Conservation (phyloP, 2,113 vertebrate species). For the Alethe diademata region DNA sequence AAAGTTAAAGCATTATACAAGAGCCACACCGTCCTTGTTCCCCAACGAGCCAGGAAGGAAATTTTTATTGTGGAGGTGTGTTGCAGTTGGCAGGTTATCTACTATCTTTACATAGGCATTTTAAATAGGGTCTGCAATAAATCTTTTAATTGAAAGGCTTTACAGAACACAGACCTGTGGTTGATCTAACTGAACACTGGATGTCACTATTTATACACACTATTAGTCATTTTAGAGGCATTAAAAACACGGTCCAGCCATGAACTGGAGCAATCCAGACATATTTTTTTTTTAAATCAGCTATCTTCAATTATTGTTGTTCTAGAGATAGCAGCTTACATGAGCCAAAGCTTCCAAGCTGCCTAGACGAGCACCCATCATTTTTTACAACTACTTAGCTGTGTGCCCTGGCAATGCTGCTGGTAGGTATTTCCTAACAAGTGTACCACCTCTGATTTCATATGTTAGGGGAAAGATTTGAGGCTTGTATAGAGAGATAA, state of each 20-base stretch:
- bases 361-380: background rate
- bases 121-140: conserved; percentile 53
- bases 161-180: conserved; percentile 25
- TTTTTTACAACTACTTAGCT: background rate
- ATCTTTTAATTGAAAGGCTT: conserved; percentile 60
- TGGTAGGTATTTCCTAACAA: background rate
- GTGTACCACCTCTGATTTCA: fast-evolving
- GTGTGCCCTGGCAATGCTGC: background rate
- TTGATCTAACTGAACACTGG: conserved; percentile 68
- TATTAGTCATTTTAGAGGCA: conserved; percentile 59
- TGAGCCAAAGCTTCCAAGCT: background rate
- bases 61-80: conserved; percentile 77
- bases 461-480: background rate
- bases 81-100: conserved; percentile 70
- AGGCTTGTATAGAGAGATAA: background rate
- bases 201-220: conserved; percentile 65
- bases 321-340: background rate
- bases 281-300: background rate
- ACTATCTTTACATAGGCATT: conserved; percentile 67
- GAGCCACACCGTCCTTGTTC: conserved; percentile 67
- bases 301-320: background rate
- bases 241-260: background rate
- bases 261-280: background rate
- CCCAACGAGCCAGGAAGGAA: conserved; percentile 75
- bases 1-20: conserved; percentile 69